These are phyloP conservation scores for Synaphobranchus kaupii DNA, from an alignment of 2,797 vertebrate genomes.

Conservation along the genomic window DNA sequence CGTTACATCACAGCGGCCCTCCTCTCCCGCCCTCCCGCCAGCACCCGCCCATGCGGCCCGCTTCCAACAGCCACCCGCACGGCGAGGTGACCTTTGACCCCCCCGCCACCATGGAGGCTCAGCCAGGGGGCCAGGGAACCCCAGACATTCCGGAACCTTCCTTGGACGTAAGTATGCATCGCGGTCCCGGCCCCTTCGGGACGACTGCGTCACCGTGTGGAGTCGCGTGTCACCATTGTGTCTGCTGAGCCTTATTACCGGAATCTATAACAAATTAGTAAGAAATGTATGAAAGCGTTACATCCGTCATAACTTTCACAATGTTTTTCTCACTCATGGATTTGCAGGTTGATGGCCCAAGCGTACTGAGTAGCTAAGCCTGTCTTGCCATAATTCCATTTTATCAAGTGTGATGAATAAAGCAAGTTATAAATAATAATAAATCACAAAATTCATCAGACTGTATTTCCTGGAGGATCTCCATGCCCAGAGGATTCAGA, in stretches of 20 bases:
- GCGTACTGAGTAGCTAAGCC: background rate
- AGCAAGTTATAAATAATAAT: too few relatives aligned
- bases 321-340: background rate
- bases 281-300: background rate
- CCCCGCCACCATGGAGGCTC: constrained; percentile 90
- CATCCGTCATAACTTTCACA: background rate
- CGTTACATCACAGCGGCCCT: constrained; percentile 92
- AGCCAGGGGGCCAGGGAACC: constrained; percentile 86
- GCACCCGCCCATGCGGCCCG: constrained; percentile 82
- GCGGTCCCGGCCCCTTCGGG: constrained; percentile 29
- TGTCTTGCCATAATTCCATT: too few relatives aligned
- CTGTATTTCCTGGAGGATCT: too few relatives aligned
- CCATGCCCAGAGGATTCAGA: too few relatives aligned
- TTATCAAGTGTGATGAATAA: too few relatives aligned
- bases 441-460: too few relatives aligned
- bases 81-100: constrained; percentile 94
- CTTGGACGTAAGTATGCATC: constrained; percentile 90
- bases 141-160: constrained; percentile 97
- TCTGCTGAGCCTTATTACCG: background rate
- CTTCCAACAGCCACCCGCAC: constrained; percentile 89
- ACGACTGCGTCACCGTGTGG: too few relatives aligned
- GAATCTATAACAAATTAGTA: background rate
- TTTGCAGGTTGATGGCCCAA: background rate
- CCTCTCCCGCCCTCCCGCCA: constrained; percentile 84
- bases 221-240: constrained; percentile 32